Base-by-base conservation (phyloP, 2,113 vertebrate species). In the Myotis yumanensis region DNA sequence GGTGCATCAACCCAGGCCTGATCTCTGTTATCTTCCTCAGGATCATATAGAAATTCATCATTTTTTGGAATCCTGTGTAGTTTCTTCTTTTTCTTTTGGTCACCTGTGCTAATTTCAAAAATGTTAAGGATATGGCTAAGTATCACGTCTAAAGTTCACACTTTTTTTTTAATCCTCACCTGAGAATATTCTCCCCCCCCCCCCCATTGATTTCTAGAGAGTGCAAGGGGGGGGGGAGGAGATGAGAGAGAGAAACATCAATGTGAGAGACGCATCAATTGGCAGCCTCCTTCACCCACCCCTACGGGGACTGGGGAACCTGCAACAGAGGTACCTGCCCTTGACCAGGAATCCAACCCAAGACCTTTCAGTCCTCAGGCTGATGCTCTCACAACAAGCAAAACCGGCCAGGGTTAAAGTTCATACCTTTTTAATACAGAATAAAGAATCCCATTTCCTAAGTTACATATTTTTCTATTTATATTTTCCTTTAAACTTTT, bases 11-110 rank as follows among this genome's bases (percentile, higher is more conserved):
- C 99, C 99, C 99, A 99, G 64, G 98, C 99, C 97, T 99, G 99
- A 97, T 99, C 99, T 93, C 99, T 97, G 32, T 98, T 98, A 89
- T 99, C 99, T 98, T 99, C 98, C 10, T 99, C 98, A 9, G 99
- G 99, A 96, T 99, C 99, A 75, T 99, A 99, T 0, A 99, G 96
- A 79, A 99, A 97, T 94, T 99, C 99, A 69, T 99, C 99, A 84
- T 99, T 99, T 92, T 99, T 99, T 84, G 93, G 99, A 62, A 99
- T 97, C 30, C 83, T 96, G 7, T 98, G 98, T 6, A 43, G 9
- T 43, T 98, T 96, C 52, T 95, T 99, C 83, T 95, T 98, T 90
- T 81, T 62, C 25, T 98, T 91, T 92, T 97, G 83, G 90, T 90
- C 0, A 96, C 97, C 23, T 98, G 98, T 20, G 97, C 92, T 89